Evolutionary conservation across 2,113 vertebrate genomes (phyloP).

Genomic region (Rhinopomastus cyanomelas): DNA sequence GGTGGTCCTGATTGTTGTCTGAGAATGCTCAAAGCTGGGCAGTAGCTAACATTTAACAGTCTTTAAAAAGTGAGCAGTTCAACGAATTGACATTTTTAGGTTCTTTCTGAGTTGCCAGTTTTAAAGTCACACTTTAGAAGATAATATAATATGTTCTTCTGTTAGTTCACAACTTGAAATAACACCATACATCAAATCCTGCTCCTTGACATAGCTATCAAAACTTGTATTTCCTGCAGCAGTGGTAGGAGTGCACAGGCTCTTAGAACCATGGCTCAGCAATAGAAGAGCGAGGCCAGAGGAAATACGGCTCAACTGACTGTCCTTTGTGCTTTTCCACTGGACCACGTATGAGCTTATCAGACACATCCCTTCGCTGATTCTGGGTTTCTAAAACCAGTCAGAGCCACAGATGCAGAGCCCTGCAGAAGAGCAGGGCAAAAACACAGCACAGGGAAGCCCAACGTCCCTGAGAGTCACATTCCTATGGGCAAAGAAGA

Average conservation of each 20-base stretch:
- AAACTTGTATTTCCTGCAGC: not conserved
- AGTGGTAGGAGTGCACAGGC: not conserved
- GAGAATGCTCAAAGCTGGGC: not conserved
- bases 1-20: accelerated
- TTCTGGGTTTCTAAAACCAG: not conserved
- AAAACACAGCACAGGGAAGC: not conserved
- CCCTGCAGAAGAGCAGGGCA: not conserved
- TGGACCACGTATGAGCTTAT: not conserved
- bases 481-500: not conserved
- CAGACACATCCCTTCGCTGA: not conserved
- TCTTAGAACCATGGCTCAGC: not conserved
- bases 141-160: not conserved
- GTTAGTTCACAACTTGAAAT: not conserved
- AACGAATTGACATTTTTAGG: not conserved
- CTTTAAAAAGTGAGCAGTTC: not conserved
- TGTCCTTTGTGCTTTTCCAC: not conserved
- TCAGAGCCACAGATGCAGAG: not conserved
- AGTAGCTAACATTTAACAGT: not conserved
- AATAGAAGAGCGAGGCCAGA: not conserved
- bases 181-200: not conserved
- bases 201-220: not conserved
- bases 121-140: not conserved
- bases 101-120: not conserved
- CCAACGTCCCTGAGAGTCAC: accelerated
- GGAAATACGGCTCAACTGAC: not conserved